phyloP scores from a whole-genome alignment of 2,888 invertebrate genomes.

The Leptinotarsa peninsularis region DNA sequence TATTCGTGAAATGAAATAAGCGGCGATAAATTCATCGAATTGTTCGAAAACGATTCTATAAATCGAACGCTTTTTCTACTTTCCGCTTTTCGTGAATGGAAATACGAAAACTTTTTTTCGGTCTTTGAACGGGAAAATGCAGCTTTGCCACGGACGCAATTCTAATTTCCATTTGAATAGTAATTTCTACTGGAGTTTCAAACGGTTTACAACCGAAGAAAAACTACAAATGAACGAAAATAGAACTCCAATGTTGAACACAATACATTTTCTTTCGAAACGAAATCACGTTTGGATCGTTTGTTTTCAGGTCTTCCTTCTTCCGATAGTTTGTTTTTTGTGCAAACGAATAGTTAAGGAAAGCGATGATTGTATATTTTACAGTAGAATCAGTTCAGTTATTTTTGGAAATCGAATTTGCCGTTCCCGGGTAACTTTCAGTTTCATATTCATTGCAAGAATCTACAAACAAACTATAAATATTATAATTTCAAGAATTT shows the following conservation, averaged over 20 bases:
- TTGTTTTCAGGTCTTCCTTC: background rate
- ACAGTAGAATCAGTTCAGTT: too few species aligned
- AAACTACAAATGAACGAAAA: background rate
- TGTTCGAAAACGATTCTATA: background rate
- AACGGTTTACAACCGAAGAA: background rate
- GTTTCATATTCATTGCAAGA: too few species aligned
- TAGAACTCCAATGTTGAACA: background rate
- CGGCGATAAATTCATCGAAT: background rate
- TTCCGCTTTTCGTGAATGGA: background rate
- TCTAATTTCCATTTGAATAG: slow-evolving; percentile 7
- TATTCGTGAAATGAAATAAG: background rate
- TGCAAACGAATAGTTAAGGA: too few species aligned
- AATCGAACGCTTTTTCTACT: background rate
- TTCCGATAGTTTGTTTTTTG: too few species aligned
- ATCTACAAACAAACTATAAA: background rate
- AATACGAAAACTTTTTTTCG: background rate
- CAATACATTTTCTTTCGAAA: background rate
- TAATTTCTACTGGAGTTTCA: background rate
- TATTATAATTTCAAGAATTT: too few species aligned
- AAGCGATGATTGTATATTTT: too few species aligned
- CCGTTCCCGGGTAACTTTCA: too few species aligned
- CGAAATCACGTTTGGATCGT: background rate
- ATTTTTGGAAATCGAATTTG: too few species aligned
- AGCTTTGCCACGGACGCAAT: background rate
- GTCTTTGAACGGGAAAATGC: slow-evolving; percentile 5